These are phyloP conservation scores for Pollachius pollachius DNA, from an alignment of 2,113 vertebrate species.

Conservation along the genomic window DNA sequence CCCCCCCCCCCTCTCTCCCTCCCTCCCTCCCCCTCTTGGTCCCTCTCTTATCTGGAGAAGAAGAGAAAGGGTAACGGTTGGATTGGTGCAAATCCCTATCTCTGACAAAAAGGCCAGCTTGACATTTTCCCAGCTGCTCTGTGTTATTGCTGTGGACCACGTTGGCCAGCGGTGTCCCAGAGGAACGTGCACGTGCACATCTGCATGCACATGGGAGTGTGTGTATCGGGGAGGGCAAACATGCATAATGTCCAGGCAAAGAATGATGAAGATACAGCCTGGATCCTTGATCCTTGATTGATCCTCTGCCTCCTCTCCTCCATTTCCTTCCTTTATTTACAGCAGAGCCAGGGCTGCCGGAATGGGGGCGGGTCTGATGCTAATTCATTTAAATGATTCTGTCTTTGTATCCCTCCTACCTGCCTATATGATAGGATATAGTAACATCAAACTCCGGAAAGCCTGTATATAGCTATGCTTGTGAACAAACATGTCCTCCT, in stretches of 20 bases:
- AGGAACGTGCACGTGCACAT: too few species aligned
- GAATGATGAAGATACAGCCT: constrained; percentile 26
- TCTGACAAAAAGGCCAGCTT: constrained; percentile 65
- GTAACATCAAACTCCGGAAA: too few species aligned
- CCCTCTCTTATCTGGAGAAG: constrained; percentile 23
- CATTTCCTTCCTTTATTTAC: too few species aligned
- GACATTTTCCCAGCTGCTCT: constrained; percentile 70
- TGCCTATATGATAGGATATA: too few species aligned
- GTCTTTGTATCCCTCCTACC: too few species aligned
- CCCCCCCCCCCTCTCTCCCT: constrained; percentile 12
- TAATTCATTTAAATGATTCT: too few species aligned
- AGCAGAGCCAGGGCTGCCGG: too few species aligned
- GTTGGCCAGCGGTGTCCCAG: neutral
- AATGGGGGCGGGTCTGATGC: too few species aligned
- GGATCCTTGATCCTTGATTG: neutral
- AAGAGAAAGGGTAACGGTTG: constrained; percentile 57
- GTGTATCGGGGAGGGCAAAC: constrained; percentile 1
- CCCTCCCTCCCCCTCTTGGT: constrained; percentile 11
- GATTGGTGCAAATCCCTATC: constrained; percentile 52
- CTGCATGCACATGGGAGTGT: constrained; percentile 6
- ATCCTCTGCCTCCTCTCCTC: neutral
- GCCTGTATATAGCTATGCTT: too few species aligned
- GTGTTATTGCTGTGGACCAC: constrained; percentile 41
- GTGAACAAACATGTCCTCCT: too few species aligned
- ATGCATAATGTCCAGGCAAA: constrained; percentile 29